Base-by-base conservation (phyloP, 2,797 vertebrate species). In the Epinephelus awoara region DNA sequence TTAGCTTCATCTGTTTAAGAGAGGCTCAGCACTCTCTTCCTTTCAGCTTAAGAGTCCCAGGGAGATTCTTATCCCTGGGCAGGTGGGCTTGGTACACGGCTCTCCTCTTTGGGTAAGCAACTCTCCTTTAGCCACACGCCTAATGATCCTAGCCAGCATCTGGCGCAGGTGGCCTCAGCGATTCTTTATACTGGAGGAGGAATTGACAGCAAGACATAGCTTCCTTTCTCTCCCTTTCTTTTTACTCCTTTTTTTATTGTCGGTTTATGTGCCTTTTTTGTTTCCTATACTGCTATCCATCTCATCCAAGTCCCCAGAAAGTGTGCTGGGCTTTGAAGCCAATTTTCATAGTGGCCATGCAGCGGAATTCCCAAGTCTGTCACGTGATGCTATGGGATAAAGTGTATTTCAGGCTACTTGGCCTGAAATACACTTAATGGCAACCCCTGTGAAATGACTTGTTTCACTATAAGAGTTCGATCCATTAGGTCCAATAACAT, bases 1-100 rank as follows among this genome's bases (percentile, higher is more conserved):
- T 93, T 86, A 80, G 88, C 81, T 91, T 94, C 90, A 92, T 94
- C 89, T 91, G 84, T 86, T 92, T 91, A 89, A 91, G 88, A 92
- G 87, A 85, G 79, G 73, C 80, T 85, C 84, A 68, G 74, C 29
- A 52, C 77, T 86, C 80, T 87, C 54, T 77, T 77, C 57, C 75
- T 90, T 92, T 93, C 85, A 88, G 80, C 78, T 87, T 86, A 92
- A 92, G 82, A 78, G 90, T 89, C 86, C 90, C 88, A 85, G 76
- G 56, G 88, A 93, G 82, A 84, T 89, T 86, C 71, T 88, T 79
- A 88, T 80, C 76, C 72, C 80, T 75, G 82, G 85, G 84, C 90
- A 92, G 89, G 87, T 92, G 89, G 85, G 68, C 78, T 77, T 80
- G 74, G 83, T 83, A 77, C 80, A 87, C 73, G 49, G 57, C 67